Evolutionary conservation across 35 echinoderm and acorn worm genomes (phyloP), one percentile per base, ranked within the genome.

Genomic region (Holothuria glaberrima): DNA sequence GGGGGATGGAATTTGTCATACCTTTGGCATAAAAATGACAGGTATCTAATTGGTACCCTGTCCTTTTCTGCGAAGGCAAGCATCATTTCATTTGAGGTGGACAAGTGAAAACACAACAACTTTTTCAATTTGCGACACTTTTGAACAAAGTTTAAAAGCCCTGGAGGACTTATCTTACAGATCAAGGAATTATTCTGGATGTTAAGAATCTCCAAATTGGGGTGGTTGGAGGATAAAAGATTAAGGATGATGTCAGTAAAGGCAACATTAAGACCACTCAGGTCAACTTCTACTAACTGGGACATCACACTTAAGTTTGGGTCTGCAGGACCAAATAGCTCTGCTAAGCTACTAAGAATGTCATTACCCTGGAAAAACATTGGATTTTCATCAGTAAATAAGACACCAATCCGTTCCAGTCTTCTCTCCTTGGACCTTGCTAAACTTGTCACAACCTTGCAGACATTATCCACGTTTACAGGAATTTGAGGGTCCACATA

Each of bases 151-250:
- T 94, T 48, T 60, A 91, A 64, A 62, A 95, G 92, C 36, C 94
- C 82, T 30, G 54, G 25, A 31, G 90, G 89, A 62, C 57, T 89
- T 17, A 99, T 86, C 21, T 82, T 83, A 56, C 97, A 95, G n/a
- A 57, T 91, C 28, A 99, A 84, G n/a, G 97, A 95, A 24, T 33
- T 82, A 87, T 99, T 99, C 59, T 95, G 93, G 48, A 99, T 92
- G 38, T 99, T 94, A 3, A 99, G 84, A 19, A 62, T 82, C 34
- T 94, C 58, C 12, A 99, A 68, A 36, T 61, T 91, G 17, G 82
- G 71, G 27, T 99, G 90, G 67, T 99, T 94, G 18, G 90, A 81
- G 31, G 93, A 91, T 48, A 99, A 62, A 1, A 95, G 83, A 33
- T 94, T 87, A 20, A 99, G 74, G 9, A 93, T 33, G 9, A 88